These are phyloP conservation scores for Cerastis leucographa DNA, from an alignment of 2,888 invertebrate genomes.

Conservation along the genomic window DNA sequence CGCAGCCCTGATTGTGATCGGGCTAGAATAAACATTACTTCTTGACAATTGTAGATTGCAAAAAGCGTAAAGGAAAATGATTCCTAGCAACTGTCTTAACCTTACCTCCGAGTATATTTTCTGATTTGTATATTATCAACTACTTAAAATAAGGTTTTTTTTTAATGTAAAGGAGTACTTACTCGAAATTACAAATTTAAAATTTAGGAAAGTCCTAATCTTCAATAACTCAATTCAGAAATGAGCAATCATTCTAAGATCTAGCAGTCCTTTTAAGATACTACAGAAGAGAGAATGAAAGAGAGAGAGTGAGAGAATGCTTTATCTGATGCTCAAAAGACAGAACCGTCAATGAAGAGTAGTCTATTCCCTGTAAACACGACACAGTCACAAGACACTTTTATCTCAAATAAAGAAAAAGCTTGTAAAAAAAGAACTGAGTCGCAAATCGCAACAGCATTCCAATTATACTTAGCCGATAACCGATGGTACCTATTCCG, in stretches of 20 bases:
- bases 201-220: not conserved
- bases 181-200: too few species aligned
- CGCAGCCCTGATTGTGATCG: too few species aligned
- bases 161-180: not conserved
- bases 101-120: not conserved
- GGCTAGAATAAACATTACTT: not conserved
- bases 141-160: not conserved
- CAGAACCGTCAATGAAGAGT: not conserved
- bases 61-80: not conserved
- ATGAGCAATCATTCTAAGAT: too few species aligned
- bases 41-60: not conserved
- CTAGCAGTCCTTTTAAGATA: not conserved
- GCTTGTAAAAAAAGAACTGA: too few species aligned
- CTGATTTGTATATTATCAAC: not conserved
- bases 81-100: not conserved
- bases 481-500: conserved; percentile 5
- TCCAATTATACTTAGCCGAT: conserved; percentile 10
- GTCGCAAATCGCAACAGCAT: not conserved
- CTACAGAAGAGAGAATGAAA: not conserved
- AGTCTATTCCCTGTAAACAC: not conserved
- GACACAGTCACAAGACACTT: not conserved
- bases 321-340: not conserved
- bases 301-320: not conserved
- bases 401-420: not conserved
- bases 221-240: not conserved